Conservation (phyloP, 2,113 vertebrate species). For the Leucopsar rothschildi region DNA sequence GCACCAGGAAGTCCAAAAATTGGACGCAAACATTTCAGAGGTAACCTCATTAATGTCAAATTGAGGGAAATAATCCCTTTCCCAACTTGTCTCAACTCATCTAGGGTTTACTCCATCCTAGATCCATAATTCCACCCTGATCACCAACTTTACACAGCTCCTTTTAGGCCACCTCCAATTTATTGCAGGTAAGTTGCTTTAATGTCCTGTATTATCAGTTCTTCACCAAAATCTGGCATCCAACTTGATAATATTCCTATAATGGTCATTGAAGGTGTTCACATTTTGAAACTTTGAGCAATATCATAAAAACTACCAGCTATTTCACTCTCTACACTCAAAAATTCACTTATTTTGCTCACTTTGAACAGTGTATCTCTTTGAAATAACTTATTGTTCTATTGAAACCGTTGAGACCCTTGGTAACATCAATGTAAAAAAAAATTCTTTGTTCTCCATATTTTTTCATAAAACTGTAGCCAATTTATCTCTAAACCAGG, state of each 20-base stretch:
- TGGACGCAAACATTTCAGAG: background rate
- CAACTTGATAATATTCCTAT: background rate
- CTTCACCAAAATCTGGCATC: background rate
- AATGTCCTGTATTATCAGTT: background rate
- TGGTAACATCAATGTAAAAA: background rate
- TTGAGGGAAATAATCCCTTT: background rate
- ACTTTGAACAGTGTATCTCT: background rate
- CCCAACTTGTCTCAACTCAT: fast-evolving
- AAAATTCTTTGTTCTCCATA: background rate
- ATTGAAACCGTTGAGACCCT: background rate
- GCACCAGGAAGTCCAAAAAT: background rate
- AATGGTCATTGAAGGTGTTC: background rate
- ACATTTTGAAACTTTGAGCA: background rate
- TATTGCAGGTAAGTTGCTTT: background rate
- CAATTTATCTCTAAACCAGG: background rate
- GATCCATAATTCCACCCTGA: background rate
- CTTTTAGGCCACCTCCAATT: background rate
- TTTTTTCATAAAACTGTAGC: background rate
- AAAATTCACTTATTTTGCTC: background rate
- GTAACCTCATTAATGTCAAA: background rate
- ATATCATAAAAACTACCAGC: background rate
- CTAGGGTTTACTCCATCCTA: background rate
- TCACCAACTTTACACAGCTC: background rate
- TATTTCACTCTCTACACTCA: background rate
- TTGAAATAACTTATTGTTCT: background rate